Conservation (phyloP, 2,888 invertebrate genomes). For the Campopleginae sp. region DNA sequence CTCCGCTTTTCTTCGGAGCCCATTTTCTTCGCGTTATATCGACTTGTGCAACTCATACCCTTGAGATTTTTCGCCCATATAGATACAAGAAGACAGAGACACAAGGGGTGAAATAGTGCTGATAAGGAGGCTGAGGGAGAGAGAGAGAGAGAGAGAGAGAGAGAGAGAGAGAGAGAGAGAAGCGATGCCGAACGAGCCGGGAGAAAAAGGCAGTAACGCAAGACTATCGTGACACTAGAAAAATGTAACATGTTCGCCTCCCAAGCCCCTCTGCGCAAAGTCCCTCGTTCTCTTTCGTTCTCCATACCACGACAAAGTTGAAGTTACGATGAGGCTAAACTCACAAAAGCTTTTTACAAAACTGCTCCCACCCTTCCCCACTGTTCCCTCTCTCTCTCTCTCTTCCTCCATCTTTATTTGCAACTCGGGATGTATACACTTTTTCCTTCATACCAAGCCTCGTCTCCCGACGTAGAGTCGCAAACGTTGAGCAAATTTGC, state of each 20-base stretch:
- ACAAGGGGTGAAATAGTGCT: not conserved
- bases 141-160: constrained; percentile 4
- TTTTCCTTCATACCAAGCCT: constrained; percentile 13
- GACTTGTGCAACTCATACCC: constrained; percentile 8
- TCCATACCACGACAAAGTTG: constrained; percentile 77
- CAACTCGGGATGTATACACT: constrained; percentile 3
- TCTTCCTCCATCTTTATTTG: constrained; percentile 21
- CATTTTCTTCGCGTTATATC: constrained; percentile 26
- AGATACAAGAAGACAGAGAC: constrained; percentile 10
- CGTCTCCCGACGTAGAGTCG: constrained; percentile 17
- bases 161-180: constrained; percentile 10
- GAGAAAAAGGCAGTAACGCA: constrained; percentile 50
- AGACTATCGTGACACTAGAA: constrained; percentile 46
- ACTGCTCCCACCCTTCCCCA: constrained; percentile 69
- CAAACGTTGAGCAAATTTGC: constrained; percentile 55
- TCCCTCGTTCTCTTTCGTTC: constrained; percentile 47
- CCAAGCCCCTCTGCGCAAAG: constrained; percentile 25
- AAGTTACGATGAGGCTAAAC: constrained; percentile 80
- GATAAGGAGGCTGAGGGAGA: constrained; percentile 1
- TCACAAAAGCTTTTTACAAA: constrained; percentile 83
- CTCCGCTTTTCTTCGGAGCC: constrained; percentile 24
- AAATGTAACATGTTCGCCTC: constrained; percentile 44
- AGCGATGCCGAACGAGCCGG: constrained; percentile 23
- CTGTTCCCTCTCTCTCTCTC: constrained; percentile 19
- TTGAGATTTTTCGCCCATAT: constrained; percentile 34